Conservation (phyloP, 2,888 invertebrate genomes). For the Lampropteryx suffumata region DNA sequence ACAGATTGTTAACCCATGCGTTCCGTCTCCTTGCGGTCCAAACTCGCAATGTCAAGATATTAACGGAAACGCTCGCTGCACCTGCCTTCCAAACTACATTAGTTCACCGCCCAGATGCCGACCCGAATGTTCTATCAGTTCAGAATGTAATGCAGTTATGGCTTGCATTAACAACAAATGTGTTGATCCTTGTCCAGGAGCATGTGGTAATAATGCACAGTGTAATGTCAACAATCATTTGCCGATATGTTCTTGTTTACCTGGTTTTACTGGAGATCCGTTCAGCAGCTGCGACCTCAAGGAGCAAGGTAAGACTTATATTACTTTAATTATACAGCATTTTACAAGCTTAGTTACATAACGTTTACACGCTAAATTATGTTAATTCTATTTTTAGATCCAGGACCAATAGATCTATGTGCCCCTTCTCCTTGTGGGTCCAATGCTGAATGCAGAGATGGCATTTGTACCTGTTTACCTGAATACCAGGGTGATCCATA, state of each 20-base stretch:
- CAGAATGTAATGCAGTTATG: conserved; percentile 86
- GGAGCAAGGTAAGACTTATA: conserved; percentile 49
- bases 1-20: conserved; percentile 82
- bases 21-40: conserved; percentile 90
- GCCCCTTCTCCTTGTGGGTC: conserved; percentile 88
- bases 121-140: conserved; percentile 88
- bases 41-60: conserved; percentile 88
- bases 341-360: background rate
- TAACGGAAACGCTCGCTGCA: conserved; percentile 86
- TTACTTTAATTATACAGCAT: background rate
- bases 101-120: conserved; percentile 90
- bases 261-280: conserved; percentile 89
- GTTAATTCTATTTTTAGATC: conserved; percentile 46
- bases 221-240: conserved; percentile 89
- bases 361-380: background rate
- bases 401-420: conserved; percentile 81
- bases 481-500: conserved; percentile 90
- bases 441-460: conserved; percentile 85
- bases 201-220: conserved; percentile 88
- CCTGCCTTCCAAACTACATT: conserved; percentile 87
- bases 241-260: conserved; percentile 86
- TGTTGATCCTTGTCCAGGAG: conserved; percentile 89
- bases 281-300: conserved; percentile 78
- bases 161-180: conserved; percentile 89
- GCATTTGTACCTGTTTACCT: conserved; percentile 86